Evolutionary conservation across 2,113 vertebrate genomes (phyloP).

Genomic region (Rissa tridactyla): DNA sequence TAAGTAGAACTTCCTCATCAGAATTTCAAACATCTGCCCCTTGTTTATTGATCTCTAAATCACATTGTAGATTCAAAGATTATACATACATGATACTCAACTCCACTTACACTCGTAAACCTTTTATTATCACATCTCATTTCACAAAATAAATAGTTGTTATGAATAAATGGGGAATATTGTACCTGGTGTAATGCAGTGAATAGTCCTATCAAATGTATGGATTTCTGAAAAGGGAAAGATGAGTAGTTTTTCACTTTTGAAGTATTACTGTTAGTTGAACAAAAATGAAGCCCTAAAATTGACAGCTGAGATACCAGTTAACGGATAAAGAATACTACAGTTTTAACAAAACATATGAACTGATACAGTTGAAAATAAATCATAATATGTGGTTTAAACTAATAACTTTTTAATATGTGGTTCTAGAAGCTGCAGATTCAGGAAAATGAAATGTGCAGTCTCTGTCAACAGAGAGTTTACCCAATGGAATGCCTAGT

Average conservation of each 20-base stretch:
- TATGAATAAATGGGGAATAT: neutral
- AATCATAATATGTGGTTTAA: neutral
- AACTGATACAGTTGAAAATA: neutral
- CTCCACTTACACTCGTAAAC: neutral
- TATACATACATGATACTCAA: neutral
- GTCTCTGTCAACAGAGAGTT: conserved; percentile 88
- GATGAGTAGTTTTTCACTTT: neutral
- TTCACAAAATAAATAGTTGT: neutral
- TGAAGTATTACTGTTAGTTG: neutral
- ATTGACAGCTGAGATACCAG: neutral
- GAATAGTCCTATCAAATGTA: neutral
- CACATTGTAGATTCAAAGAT: neutral
- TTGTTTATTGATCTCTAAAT: neutral
- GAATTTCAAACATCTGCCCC: conserved; percentile 49
- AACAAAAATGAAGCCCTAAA: neutral
- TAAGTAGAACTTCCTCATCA: conserved; percentile 47
- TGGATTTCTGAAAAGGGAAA: neutral
- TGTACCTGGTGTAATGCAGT: neutral
- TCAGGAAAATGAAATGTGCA: conserved; percentile 89
- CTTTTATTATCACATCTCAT: neutral
- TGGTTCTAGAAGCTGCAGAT: conserved; percentile 82
- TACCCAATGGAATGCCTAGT: conserved; percentile 94
- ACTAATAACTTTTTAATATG: conserved; percentile 21
- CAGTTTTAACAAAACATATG: neutral
- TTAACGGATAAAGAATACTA: neutral